Percentiles rank a stretch among this genome's conserved stretches.
Evolutionary conservation across 2,797 vertebrate species (phyloP).

Genomic region (Pachyuromys duprasi): DNA sequence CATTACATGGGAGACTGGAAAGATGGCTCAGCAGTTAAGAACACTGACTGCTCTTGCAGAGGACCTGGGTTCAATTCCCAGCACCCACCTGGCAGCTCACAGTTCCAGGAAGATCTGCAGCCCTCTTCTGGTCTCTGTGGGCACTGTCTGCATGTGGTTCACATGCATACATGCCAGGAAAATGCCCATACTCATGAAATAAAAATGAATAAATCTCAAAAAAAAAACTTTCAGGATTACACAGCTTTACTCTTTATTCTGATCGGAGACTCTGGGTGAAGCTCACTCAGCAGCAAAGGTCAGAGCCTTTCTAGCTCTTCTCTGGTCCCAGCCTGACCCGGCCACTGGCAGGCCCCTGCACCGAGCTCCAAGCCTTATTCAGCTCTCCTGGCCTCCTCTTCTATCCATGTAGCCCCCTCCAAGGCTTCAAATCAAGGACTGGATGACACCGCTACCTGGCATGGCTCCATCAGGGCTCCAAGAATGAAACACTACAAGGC

Average conservation of each 20-base stretch:
- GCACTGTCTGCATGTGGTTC: background rate
- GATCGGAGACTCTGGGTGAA: background rate
- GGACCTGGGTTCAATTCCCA: background rate
- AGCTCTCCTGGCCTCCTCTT: fast-evolving
- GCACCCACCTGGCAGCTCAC: background rate
- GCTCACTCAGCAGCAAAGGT: background rate
- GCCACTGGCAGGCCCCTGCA: no score
- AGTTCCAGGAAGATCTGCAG: background rate
- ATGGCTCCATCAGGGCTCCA: background rate
- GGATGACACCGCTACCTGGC: fast-evolving
- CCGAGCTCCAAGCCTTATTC: background rate
- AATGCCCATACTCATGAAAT: background rate
- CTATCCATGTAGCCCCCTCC: background rate
- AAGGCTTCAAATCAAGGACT: background rate
- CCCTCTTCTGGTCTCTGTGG: background rate
- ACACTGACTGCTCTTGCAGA: background rate
- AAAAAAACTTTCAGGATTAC: no score
- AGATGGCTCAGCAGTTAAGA: background rate
- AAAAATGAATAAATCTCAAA: background rate
- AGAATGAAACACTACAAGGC: background rate
- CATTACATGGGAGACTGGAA: background rate
- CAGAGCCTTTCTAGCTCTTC: fast-evolving
- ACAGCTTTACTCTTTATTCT: background rate
- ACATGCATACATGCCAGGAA: background rate
- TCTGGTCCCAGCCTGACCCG: background rate